Evolutionary conservation across 2,888 invertebrate genomes (phyloP), one percentile per base, ranked within the genome.

Genomic region (Globia sparganii): DNA sequence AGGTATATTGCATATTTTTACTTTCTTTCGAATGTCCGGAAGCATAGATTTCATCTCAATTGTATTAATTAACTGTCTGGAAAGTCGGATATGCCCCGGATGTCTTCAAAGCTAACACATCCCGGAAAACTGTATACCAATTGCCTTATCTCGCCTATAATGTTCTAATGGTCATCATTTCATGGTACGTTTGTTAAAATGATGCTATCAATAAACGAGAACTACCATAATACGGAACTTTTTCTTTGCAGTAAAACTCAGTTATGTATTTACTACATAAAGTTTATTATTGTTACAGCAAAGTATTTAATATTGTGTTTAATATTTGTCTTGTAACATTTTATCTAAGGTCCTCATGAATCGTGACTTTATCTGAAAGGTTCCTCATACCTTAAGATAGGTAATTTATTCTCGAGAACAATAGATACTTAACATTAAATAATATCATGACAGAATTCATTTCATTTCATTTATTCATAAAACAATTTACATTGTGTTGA

Each of bases 191-290:
- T 75, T 21, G 46, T 40, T 31, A 21, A 34, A 56, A 25, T 31
- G 77, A 82, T 80, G 8, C 43, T 82, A 77, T 80, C 83, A 34
- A 46, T 66, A n/a, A 56, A 8, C 1, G n/a, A 40, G 18, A 13
- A 34, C 15, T n/a, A n/a, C n/a, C n/a, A 21, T 56, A 49, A 28
- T 21, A 53, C 69, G 65, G 65, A 73, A 79, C 34, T 15, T 43
- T n/a, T 69, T 66, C 49, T 66, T 68, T 37, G 18, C 25, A n/a
- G 46, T 37, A 67, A n/a, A 67, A 76, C 53, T 46, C 13, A 46
- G 2, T 31, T 21, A 56, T 40, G 0, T 59, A 66, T 66, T 81
- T 84, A 79, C 73, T 78, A 15, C 15, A 56, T 46, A 37, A 11
- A 34, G 13, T n/a, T 56, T 77, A 56, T n/a, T 43, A 56, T 13